Evolutionary conservation across 2,888 invertebrate genomes (phyloP), one percentile per base, ranked within the genome.

Genomic region (Capitulum mitella): DNA sequence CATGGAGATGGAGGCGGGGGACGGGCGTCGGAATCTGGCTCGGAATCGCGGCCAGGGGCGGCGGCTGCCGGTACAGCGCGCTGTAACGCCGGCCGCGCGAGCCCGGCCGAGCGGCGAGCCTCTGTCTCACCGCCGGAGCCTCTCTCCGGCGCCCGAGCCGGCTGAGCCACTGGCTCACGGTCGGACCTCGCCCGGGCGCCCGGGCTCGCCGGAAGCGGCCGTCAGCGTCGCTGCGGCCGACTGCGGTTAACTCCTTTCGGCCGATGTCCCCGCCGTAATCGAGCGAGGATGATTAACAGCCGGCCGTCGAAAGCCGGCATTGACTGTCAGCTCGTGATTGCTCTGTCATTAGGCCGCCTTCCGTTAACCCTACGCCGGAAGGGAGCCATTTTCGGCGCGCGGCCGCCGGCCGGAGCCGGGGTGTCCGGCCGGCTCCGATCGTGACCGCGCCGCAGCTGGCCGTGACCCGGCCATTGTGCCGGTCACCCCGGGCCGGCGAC

Each of bases 311-410:
- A 22, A 22, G 5, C 51, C 5, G 51, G 51, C 51, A 51, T 22
- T 22, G 51, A 1, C 51, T 22, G 51, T 1, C n/a, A n/a, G 10
- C n/a, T 6, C 5, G n/a, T 58, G 29, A 58, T 58, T 58, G 29
- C n/a, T n/a, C 58, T 6, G 6, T 5, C 22, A 58, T 58, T 58
- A 29, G 10, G 6, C n/a, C 0, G 58, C 29, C 29, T 3, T 0
- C n/a, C 29, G 58, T 29, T 58, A 58, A 58, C 58, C 58, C 58
- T 29, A 29, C 58, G n/a, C 58, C 58, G 58, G 58, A 58, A 58
- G 58, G 58, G 29, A 58, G 58, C 58, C 10, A 58, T 58, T n/a
- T 58, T 51, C 22, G 51, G 22, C 51, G 51, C n/a, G n/a, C n/a
- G 19, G 22, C 51, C 2, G 51, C 6, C 51, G 22, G 51, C 51